These are phyloP conservation scores for Sabellastarte sp. DNA, from an alignment of 2,888 invertebrate genomes.

Conservation along the genomic window DNA sequence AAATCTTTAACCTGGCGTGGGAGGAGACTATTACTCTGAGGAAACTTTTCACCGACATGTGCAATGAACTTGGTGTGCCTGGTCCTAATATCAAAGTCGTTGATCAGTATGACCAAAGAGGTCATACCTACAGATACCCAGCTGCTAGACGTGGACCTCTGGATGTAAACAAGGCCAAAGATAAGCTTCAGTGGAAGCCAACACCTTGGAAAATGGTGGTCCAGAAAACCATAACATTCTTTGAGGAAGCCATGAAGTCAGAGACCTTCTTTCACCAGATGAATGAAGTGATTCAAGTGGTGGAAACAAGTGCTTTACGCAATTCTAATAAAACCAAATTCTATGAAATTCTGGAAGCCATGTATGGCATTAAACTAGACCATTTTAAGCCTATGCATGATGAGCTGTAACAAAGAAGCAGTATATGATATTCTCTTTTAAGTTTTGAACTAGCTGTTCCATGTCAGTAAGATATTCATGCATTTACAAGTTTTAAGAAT, in stretches of 20 bases:
- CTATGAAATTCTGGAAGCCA: constrained; percentile 24
- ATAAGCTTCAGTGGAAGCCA: constrained; percentile 52
- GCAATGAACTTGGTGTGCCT: constrained; percentile 25
- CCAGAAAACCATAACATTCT: constrained; percentile 54
- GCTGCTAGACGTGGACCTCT: constrained; percentile 58
- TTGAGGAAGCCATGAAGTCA: constrained; percentile 50
- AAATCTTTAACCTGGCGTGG: constrained; percentile 59
- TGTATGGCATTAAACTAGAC: constrained; percentile 25
- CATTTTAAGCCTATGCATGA: constrained; percentile 28
- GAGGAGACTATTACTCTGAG: constrained; percentile 49
- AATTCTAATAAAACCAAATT: constrained; percentile 19
- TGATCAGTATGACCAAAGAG: constrained; percentile 1
- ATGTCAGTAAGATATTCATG: no score
- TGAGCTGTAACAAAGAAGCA: constrained; percentile 36
- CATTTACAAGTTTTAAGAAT: no score
- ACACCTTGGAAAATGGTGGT: constrained; percentile 51
- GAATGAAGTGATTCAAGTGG: constrained; percentile 45
- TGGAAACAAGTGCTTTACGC: constrained; percentile 38
- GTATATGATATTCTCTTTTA: no score
- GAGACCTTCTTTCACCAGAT: constrained; percentile 32
- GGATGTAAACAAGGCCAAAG: constrained; percentile 52
- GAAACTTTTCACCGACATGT: constrained; percentile 46
- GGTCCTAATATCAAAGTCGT: constrained; percentile 16
- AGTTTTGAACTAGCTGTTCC: no score
- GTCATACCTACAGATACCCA: constrained; percentile 53